Evolutionary conservation across 2,113 vertebrate genomes (phyloP), one percentile per base, ranked within the genome.

Genomic region (Psilopogon haemacephalus): DNA sequence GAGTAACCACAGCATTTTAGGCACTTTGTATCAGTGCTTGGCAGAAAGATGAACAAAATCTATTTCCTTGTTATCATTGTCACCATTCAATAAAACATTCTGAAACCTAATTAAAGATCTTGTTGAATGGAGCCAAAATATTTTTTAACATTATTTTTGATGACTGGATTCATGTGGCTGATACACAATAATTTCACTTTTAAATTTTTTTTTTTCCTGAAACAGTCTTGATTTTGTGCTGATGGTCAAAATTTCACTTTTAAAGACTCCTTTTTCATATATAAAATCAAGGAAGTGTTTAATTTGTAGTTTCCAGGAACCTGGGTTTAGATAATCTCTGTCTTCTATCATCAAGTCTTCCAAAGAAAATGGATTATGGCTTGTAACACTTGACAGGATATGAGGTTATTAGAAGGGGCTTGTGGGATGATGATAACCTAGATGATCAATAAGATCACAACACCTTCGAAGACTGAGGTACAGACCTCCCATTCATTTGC

Each of bases 161-260:
- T 37, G 28, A 32, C 7, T 56, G 20, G 9, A 16, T 64, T 82
- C 21, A 28, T 42, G 32, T 77, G 5, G 8, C 5, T 20, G 52
- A 15, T 58, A 23, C 0, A 0, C 26, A 12, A 54, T 28, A 64
- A 32, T 44, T 65, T n/a, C n/a, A n/a, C n/a, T n/a, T n/a, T n/a
- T n/a, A n/a, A n/a, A n/a, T n/a, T 6, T 19, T 30, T 13, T n/a
- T 76, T 23, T 76, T 63, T 48, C 65, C 63, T 63, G 18, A 63
- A 86, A 77, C 7, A 35, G 5, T 11, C 20, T 26, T 71, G 48
- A 35, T 55, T 91, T 92, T 24, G 37, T 72, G 35, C 17, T 72
- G 62, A 72, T 7, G 17, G 18, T 48, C 21, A 55, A 2, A 69
- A 55, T 0, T 50, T 3, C 5, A 50, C 28, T 58, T 91, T 28